These are phyloP conservation scores for Melanotaenia parkinsoni DNA, from an alignment of 2,797 vertebrate genomes.

Conservation along the genomic window DNA sequence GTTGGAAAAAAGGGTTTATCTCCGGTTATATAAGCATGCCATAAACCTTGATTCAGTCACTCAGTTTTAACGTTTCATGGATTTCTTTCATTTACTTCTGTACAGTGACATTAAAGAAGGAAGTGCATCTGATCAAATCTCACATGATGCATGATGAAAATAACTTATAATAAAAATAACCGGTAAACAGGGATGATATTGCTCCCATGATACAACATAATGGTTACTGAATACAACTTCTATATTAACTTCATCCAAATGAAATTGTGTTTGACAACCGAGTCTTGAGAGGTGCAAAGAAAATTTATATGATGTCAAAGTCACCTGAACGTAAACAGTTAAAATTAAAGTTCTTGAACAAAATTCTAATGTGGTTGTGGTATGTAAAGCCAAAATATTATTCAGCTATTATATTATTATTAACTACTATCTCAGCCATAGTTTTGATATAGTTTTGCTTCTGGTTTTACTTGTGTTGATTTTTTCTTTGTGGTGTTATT, in stretches of 20 bases:
- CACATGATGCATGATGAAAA: not conserved
- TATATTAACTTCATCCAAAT: not conserved
- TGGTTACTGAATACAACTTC: not conserved
- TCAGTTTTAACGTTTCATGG: not conserved
- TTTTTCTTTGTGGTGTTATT: no score
- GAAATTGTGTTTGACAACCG: not conserved
- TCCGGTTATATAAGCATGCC: not conserved
- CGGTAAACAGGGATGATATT: not conserved
- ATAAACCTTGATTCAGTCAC: not conserved
- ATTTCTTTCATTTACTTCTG: not conserved
- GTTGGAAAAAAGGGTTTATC: constrained; percentile 17
- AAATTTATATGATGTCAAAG: not conserved
- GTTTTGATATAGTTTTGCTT: no score
- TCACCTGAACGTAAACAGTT: not conserved
- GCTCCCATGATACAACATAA: not conserved
- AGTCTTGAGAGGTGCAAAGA: not conserved
- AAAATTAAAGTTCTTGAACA: not conserved
- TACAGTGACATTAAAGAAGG: not conserved
- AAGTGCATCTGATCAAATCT: not conserved
- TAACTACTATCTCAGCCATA: no score
- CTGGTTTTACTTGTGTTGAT: no score
- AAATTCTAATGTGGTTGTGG: not conserved
- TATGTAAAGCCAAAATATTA: not conserved
- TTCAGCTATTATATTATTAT: not conserved
- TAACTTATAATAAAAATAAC: not conserved